Base-by-base conservation (phyloP, 2,797 vertebrate genomes). In the Carduelis carduelis region DNA sequence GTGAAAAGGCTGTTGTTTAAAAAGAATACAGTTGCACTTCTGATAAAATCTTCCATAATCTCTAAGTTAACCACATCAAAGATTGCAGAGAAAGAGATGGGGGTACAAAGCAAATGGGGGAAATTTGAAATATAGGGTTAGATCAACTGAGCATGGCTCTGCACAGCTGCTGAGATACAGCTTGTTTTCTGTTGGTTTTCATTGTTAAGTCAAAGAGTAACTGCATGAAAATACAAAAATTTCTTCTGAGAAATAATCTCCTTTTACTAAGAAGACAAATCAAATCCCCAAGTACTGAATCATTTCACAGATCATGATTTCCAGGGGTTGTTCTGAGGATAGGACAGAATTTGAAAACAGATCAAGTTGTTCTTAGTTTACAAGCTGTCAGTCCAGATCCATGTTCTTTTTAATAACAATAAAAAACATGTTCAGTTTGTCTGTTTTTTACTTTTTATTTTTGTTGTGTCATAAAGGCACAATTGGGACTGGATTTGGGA, bases 321-420 rank as follows among this genome's bases (percentile, higher is more conserved):
- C 82, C 47, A 37, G 21, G 65, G 30, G n/a, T 28, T 81, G 21
- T 61, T 94, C 80, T 9, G 27, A 89, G 57, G 60, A 80, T n/a
- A 75, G 28, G 8, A 81, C 28, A 63, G 71, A 50, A 87, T 80
- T 95, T 95, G 91, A 89, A 96, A 96, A 95, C 70, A 89, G 57
- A 95, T 85, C 87, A 90, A 91, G 46, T 53, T 91, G 53, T 41
- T 83, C 44, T 93, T 90, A 60, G 44, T 79, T 87, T 95, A 84
- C 79, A 94, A 93, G 76, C 91, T 97, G 90, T 87, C 94, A 83
- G 81, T 85, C 74, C 90, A 83, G 68, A 96, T 88, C 59, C 74
- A 52, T 61, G 44, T 77, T 84, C 72, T 86, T 96, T 90, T 88
- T 90, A 90, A 86, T 88, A 97, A 84, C 65, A 81, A 91, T 94